Conservation (phyloP, 37 sponge, comb jelly and placozoan genomes). For the Beroe forskalii region DNA sequence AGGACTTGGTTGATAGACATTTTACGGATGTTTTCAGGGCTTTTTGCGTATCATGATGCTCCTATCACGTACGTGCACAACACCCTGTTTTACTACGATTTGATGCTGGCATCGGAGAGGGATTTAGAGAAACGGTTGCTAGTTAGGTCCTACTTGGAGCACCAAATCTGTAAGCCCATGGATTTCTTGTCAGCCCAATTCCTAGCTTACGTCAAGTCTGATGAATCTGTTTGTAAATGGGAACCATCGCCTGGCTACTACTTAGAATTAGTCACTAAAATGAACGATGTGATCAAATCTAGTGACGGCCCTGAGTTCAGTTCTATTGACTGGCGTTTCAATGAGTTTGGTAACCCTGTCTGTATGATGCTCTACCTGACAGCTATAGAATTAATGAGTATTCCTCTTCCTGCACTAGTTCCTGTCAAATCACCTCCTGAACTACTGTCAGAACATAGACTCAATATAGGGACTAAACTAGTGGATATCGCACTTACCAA, state of each 20-base stretch:
- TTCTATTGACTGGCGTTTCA: constrained; percentile 21
- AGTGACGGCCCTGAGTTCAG: background rate
- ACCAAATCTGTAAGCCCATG: constrained; percentile 29
- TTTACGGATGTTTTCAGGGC: background rate
- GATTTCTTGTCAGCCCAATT: constrained; percentile 33
- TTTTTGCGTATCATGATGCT: constrained; percentile 59
- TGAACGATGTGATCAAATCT: constrained; percentile 38
- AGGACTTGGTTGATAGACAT: constrained; percentile 13
- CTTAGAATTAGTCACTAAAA: constrained; percentile 20
- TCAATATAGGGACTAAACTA: constrained; percentile 24
- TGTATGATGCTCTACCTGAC: constrained; percentile 50
- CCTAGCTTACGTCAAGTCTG: background rate
- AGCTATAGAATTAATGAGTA: constrained; percentile 32
- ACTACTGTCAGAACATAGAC: background rate
- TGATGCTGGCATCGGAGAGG: constrained; percentile 7
- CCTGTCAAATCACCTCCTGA: background rate
- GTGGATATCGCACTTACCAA: constrained; percentile 21
- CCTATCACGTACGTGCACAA: constrained; percentile 48
- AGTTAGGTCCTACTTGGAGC: constrained; percentile 10
- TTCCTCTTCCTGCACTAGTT: background rate
- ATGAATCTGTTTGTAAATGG: background rate
- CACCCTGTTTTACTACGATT: constrained; percentile 41
- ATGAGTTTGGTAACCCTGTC: constrained; percentile 58
- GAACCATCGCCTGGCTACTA: background rate
- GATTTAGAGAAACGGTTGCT: constrained; percentile 40